Conservation (phyloP, 1,140 invertebrate genomes). For the Venturia canescens region DNA sequence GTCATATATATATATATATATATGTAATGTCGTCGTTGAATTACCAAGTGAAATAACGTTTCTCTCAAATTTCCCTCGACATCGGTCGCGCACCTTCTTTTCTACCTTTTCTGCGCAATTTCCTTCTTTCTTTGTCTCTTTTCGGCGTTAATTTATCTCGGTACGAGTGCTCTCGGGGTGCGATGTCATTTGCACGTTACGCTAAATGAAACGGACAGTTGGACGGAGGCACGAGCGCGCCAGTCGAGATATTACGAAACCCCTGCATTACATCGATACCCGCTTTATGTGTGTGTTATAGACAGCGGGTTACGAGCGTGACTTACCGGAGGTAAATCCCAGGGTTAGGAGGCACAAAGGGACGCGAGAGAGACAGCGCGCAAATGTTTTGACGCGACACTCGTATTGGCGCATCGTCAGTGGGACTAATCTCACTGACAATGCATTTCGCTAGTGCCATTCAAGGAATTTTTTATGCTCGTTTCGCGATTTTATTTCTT, state of each 20-base stretch:
- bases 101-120: no score
- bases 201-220: conserved; percentile 38
- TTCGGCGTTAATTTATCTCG: neutral
- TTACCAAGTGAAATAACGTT: no score
- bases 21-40: no score
- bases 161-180: neutral
- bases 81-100: no score
- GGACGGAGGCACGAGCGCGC: conserved; percentile 15
- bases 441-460: no score
- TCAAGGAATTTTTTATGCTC: no score
- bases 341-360: neutral
- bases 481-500: no score
- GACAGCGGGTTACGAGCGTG: neutral
- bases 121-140: neutral
- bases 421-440: neutral
- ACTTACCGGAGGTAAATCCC: no score
- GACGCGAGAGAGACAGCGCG: neutral
- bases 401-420: neutral
- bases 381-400: conserved; percentile 31
- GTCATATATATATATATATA: no score
- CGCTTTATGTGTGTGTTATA: neutral
- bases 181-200: conserved; percentile 30
- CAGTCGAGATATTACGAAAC: conserved; percentile 8
- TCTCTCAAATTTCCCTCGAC: no score
- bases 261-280: neutral